Evolutionary conservation across 2,888 invertebrate genomes (phyloP), one percentile per base, ranked within the genome.

Genomic region (Halocaridina rubra): DNA sequence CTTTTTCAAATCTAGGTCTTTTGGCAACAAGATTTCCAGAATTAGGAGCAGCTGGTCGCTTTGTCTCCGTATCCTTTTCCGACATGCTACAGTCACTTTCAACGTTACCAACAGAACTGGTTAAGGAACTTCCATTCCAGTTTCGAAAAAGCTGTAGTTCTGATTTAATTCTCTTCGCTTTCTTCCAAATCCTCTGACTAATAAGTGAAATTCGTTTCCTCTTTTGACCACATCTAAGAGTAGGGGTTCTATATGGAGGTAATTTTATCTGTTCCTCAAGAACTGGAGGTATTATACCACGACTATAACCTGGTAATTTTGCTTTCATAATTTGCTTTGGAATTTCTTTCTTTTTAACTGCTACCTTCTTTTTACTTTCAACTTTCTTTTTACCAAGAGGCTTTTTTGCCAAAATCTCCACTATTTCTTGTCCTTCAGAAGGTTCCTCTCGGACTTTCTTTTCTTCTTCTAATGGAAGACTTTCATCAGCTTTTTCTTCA

Each of bases 151-250:
- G 16, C n/a, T 16, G 19, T 19, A 53, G 3, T 19, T 53, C 19
- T 16, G 16, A 53, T 10, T 4, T 53, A 3, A 4, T 53, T n/a
- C 53, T 16, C 19, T 59, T 76, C 10, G 29, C 57, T 57, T 57
- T 57, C 7, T 76, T 76, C 7, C 7, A 27, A 1, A 57, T 29
- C 7, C 7, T 19, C 10, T 13, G 19, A 22, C 10, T 29, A n/a
- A 46, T n/a, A 57, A 16, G 16, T 10, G 53, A 19, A 53, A 16
- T 24, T 16, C 61, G 3, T 64, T 69, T 75, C 24, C 81, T 81
- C 32, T 81, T 81, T n/a, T 76, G 75, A n/a, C 81, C 81, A 57
- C 67, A 76, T n/a, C 69, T 81, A 46, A 67, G 32, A 24, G 81
- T 81, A 22, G 81, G 81, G 22, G 81, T 39, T n/a, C 69, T 57